phyloP scores from a whole-genome alignment of 64 coral and sea anemone species.

The Porites lutea region DNA sequence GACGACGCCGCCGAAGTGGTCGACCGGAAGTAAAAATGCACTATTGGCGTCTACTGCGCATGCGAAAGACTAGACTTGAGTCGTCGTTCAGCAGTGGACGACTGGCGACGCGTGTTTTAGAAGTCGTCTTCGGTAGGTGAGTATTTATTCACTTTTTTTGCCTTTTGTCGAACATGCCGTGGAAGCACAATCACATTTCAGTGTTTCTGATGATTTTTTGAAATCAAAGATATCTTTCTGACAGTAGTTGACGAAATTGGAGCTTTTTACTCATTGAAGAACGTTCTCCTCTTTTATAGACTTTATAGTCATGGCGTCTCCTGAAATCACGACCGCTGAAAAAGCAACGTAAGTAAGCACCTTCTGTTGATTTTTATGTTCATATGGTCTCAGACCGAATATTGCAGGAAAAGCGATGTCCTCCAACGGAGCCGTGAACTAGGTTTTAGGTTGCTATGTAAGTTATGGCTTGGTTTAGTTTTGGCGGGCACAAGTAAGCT shows the following conservation, averaged over 20 bases:
- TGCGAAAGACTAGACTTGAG: background rate
- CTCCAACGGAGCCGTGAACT: background rate
- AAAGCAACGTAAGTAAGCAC: background rate
- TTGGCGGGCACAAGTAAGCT: background rate
- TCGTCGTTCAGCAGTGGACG: constrained; percentile 6
- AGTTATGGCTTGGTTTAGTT: background rate
- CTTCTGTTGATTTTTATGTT: background rate
- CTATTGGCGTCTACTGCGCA: constrained; percentile 14
- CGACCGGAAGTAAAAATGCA: constrained; percentile 37
- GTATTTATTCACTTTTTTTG: background rate
- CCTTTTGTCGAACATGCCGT: background rate
- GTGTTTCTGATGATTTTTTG: background rate
- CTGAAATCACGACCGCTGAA: background rate
- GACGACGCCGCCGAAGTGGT: constrained; percentile 8
- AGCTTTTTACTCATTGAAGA: background rate
- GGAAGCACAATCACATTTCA: background rate
- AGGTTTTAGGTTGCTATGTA: background rate
- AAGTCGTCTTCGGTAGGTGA: background rate
- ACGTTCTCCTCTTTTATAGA: background rate
- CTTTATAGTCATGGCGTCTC: background rate
- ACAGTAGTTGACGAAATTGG: background rate
- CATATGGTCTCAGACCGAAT: background rate
- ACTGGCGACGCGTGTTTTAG: background rate
- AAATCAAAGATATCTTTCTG: background rate
- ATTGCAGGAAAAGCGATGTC: background rate